Percentiles rank a stretch among this genome's conserved stretches.
Evolutionary conservation across 2,797 vertebrate species (phyloP).

Genomic region (Peromyscus attwateri): DNA sequence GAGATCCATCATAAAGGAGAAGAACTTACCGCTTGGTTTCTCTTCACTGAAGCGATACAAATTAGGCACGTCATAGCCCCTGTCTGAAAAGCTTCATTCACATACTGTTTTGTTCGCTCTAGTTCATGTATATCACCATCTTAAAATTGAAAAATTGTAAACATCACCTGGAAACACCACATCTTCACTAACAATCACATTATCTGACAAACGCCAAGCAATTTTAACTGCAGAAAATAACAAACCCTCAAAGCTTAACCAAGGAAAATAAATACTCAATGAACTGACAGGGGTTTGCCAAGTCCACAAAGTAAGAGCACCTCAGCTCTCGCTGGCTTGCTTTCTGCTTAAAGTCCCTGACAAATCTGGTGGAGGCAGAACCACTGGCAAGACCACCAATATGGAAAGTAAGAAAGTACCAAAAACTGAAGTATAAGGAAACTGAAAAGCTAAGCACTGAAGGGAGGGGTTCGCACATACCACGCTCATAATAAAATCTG

Average conservation of each 20-base stretch:
- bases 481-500: slow-evolving; percentile 30
- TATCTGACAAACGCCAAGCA: not conserved
- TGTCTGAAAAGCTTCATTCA: slow-evolving; percentile 96
- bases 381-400: not conserved
- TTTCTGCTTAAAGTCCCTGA: slow-evolving; percentile 20
- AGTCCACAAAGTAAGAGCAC: not conserved
- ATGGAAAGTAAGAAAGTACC: not conserved
- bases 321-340: not conserved
- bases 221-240: slow-evolving; percentile 55
- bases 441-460: not conserved
- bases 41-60: slow-evolving; percentile 97
- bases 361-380: not conserved
- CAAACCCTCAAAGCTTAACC: slow-evolving; percentile 17
- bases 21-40: slow-evolving; percentile 95
- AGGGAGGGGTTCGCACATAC: not conserved
- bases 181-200: slow-evolving; percentile 22
- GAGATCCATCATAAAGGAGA: not conserved
- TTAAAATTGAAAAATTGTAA: slow-evolving; percentile 84
- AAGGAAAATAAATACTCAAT: not conserved
- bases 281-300: not conserved
- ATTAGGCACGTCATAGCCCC: slow-evolving; percentile 97
- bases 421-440: not conserved
- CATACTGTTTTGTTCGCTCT: slow-evolving; percentile 93
- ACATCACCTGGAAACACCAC: slow-evolving; percentile 58
- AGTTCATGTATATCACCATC: slow-evolving; percentile 93